Evolutionary conservation across 2,888 invertebrate genomes (phyloP).

Genomic region (Scaptomyza reducta): DNA sequence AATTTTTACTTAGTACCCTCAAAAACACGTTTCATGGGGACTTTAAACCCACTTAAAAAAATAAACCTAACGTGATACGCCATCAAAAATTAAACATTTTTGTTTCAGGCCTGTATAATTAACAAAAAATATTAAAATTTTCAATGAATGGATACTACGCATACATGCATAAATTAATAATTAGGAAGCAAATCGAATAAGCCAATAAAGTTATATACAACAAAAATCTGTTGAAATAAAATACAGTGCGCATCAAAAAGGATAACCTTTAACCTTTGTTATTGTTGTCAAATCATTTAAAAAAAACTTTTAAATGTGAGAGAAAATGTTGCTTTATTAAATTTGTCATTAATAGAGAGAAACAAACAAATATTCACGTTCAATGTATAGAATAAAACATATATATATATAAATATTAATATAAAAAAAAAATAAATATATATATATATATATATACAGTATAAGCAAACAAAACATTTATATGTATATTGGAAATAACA

Average conservation of each 20-base stretch:
- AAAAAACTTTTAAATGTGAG: slow-evolving; percentile 59
- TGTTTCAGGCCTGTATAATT: no score
- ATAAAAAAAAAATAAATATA: slow-evolving; percentile 15
- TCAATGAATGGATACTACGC: slow-evolving; percentile 51
- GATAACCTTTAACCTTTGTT: slow-evolving; percentile 67
- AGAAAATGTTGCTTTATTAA: slow-evolving; percentile 73
- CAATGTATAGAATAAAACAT: slow-evolving; percentile 45
- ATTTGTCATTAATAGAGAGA: slow-evolving; percentile 65
- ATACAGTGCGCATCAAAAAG: slow-evolving; percentile 31
- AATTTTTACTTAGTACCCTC: no score
- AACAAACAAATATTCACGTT: slow-evolving; percentile 62
- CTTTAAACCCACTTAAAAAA: no score
- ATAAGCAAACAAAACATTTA: slow-evolving; percentile 18
- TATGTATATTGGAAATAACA: slow-evolving; percentile 13
- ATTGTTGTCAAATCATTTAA: slow-evolving; percentile 61
- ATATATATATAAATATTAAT: slow-evolving; percentile 37
- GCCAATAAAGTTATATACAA: slow-evolving; percentile 46
- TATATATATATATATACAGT: slow-evolving; percentile 26
- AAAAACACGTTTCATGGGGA: no score
- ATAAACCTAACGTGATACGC: no score
- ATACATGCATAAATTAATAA: slow-evolving; percentile 41
- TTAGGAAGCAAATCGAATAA: slow-evolving; percentile 34
- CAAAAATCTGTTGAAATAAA: slow-evolving; percentile 31
- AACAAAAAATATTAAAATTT: no score
- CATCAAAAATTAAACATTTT: no score